These are phyloP conservation scores for Acleris emargana DNA, from an alignment of 2,888 invertebrate genomes.

Conservation along the genomic window DNA sequence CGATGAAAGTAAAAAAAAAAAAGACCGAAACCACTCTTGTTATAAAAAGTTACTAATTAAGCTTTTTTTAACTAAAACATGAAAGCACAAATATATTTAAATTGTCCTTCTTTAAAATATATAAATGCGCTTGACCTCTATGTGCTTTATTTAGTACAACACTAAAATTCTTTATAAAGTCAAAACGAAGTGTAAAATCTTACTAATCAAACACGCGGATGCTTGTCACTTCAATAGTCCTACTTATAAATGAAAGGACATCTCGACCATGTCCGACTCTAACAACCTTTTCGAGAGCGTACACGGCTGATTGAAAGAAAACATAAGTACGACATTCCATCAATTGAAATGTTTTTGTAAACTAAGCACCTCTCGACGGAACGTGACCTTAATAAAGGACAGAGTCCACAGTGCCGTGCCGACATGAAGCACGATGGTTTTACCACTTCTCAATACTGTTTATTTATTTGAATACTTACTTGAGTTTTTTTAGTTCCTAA, in stretches of 20 bases:
- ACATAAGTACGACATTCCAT: conserved; percentile 63
- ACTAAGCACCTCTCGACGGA: conserved; percentile 72
- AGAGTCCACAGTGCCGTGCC: conserved; percentile 52
- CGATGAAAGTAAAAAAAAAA: too few relatives aligned
- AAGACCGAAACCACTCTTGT: too few relatives aligned
- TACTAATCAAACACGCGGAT: background rate
- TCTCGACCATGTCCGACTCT: conserved; percentile 46
- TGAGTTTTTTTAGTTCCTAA: too few relatives aligned
- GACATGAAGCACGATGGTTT: conserved; percentile 37
- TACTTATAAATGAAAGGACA: conserved; percentile 40
- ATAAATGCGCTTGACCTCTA: conserved; percentile 26
- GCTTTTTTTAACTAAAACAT: too few relatives aligned
- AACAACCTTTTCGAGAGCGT: conserved; percentile 56
- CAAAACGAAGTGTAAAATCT: background rate
- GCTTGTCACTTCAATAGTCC: conserved; percentile 19
- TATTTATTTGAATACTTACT: conserved; percentile 16
- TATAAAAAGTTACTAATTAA: background rate
- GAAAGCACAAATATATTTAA: background rate
- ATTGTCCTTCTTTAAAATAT: conserved; percentile 24
- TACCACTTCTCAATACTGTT: conserved; percentile 23
- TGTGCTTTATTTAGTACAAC: background rate
- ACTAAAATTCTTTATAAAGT: background rate
- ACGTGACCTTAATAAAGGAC: conserved; percentile 75
- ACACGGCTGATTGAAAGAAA: conserved; percentile 66
- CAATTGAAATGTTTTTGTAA: conserved; percentile 59